phyloP scores from a whole-genome alignment of 2,113 vertebrate genomes.

The Aplodontia rufa region DNA sequence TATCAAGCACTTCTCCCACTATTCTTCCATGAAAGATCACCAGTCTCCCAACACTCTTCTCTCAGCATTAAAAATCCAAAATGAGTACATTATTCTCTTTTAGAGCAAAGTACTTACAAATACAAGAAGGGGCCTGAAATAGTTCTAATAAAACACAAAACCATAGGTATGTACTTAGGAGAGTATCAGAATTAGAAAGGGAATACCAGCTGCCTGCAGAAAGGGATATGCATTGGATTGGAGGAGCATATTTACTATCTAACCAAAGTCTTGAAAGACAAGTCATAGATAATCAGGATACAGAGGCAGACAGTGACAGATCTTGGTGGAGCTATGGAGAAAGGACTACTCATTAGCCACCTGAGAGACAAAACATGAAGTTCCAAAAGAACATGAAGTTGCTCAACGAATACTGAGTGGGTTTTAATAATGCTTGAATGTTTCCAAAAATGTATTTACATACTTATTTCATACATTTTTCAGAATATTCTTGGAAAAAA shows the following conservation, averaged over 20 bases:
- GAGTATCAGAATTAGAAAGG: not conserved
- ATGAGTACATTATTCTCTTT: not conserved
- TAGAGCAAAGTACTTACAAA: not conserved
- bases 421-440: not conserved
- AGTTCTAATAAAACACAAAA: not conserved
- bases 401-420: not conserved
- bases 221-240: not conserved
- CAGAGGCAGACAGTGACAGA: not conserved
- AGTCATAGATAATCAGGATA: not conserved
- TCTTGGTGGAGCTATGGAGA: not conserved
- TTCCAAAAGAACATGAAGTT: not conserved
- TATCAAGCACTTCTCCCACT: not conserved
- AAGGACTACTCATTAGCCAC: not conserved
- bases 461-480: not conserved
- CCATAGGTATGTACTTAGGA: not conserved
- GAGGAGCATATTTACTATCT: not conserved
- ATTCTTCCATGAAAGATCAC: not conserved
- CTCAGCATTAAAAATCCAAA: not conserved
- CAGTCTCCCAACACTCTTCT: not conserved
- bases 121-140: not conserved
- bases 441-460: not conserved
- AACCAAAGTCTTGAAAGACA: not conserved
- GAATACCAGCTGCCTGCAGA: not conserved
- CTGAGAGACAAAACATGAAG: not conserved
- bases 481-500: not conserved